These are phyloP conservation scores for Dryomyza anilis DNA, from an alignment of 2,888 invertebrate species.

Conservation along the genomic window DNA sequence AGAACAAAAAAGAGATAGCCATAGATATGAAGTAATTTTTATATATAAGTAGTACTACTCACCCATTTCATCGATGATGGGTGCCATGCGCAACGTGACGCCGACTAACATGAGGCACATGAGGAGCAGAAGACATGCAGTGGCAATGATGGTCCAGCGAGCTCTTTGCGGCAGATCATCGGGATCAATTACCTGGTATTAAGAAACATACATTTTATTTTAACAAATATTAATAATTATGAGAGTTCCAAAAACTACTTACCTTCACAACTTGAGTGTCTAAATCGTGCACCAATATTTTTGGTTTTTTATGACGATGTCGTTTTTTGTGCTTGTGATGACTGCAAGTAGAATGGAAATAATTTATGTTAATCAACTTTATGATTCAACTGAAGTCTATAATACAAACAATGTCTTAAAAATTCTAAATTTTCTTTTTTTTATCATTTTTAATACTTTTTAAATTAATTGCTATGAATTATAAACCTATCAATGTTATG, in stretches of 20 bases:
- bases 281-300: constrained; percentile 61
- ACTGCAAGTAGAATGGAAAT: constrained; percentile 39
- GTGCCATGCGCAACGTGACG: constrained; percentile 90
- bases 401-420: neutral
- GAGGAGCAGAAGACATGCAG: constrained; percentile 84
- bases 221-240: neutral
- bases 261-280: constrained; percentile 62
- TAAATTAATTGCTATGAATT: no score
- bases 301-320: constrained; percentile 61
- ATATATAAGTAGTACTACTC: constrained; percentile 61
- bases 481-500: no score
- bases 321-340: constrained; percentile 60
- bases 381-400: neutral
- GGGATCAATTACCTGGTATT: constrained; percentile 69
- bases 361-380: no score
- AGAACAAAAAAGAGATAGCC: neutral
- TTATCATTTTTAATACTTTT: no score
- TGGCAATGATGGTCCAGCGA: constrained; percentile 89
- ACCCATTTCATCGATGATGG: constrained; percentile 96
- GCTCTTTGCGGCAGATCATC: constrained; percentile 84
- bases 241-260: neutral
- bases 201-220: neutral
- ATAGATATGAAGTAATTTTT: neutral
- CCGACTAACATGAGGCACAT: constrained; percentile 90
- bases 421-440: no score